These are phyloP conservation scores for Branchipolynoe longqiensis DNA, from an alignment of 2,888 invertebrate genomes.

Conservation along the genomic window DNA sequence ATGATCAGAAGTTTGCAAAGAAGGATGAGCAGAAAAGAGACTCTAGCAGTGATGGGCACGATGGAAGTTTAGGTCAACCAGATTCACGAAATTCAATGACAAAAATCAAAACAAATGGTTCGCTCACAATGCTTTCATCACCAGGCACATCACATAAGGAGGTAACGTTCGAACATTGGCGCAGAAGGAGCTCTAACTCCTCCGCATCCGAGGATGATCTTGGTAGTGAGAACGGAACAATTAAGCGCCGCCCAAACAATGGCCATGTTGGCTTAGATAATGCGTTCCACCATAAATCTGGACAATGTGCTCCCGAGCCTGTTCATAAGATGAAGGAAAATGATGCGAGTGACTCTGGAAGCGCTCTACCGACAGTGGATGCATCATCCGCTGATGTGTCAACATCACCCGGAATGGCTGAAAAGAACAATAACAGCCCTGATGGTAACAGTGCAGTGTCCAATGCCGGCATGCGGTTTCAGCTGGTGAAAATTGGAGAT, in stretches of 20 bases:
- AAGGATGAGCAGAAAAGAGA: constrained; percentile 69
- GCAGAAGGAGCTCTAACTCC: constrained; percentile 74
- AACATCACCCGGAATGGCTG: neutral
- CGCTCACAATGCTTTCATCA: constrained; percentile 76
- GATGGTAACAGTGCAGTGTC: too few relatives aligned
- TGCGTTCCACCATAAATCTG: neutral
- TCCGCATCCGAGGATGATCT: constrained; percentile 78
- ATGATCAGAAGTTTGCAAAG: constrained; percentile 64
- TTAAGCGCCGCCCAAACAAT: constrained; percentile 73
- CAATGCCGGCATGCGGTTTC: constrained; percentile 31
- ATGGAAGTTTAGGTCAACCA: constrained; percentile 34
- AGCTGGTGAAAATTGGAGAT: constrained; percentile 39
- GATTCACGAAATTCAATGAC: constrained; percentile 73
- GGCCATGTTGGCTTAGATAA: constrained; percentile 21
- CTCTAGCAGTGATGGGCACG: neutral
- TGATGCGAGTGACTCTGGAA: neutral
- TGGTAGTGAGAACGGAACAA: constrained; percentile 77
- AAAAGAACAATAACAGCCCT: constrained; percentile 51
- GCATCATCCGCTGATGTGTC: neutral
- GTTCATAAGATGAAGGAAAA: neutral
- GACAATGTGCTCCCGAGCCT: too few relatives aligned
- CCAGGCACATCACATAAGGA: constrained; percentile 77
- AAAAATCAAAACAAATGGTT: constrained; percentile 81
- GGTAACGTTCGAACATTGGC: constrained; percentile 70
- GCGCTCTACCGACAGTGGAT: neutral